Base-by-base conservation (phyloP, 2,797 vertebrate genomes). In the Chelmon rostratus region DNA sequence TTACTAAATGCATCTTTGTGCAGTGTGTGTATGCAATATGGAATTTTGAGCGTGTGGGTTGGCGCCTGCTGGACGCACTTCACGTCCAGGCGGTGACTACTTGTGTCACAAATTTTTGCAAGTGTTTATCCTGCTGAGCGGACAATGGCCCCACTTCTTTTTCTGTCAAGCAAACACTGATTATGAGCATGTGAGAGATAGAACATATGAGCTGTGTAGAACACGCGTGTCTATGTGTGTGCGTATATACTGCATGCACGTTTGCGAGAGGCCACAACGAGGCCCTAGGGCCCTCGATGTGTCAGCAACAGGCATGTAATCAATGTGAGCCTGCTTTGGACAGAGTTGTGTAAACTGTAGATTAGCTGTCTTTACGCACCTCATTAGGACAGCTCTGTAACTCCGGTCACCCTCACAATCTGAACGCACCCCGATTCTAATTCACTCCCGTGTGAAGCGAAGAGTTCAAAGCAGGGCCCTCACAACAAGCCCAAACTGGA, bases 281-380 rank as follows among this genome's bases (percentile, higher is more conserved):
- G 65, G 78, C 85, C 71, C 69, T 2, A 0, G 25, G 70, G 72
- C 59, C 44, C 64, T 80, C 21, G 0, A 83, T 67, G 74, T 90
- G 87, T 89, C 79, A 82, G 85, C 57, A 81, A 42, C 68, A 68
- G 68, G 42, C 85, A 61, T 67, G 76, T 82, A 71, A 93, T 93
- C 90, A 76, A 46, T 75, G 81, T 65, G 71, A 80, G 73, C 28
- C 82, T 75, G 76, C 64, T 84, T 66, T 78, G 66, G 78, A 88
- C 75, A 83, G 79, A 84, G 38, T 72, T 69, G 77, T 76, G 86
- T 93, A 93, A 93, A 94, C 91, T 89, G 91, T 83, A 89, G 84
- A 90, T 92, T 76, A 90, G 75, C 59, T 21, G 81, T 93, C 86
- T 88, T 85, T 79, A 84, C 79, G 80, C 92, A 92, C 80, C 67